phyloP scores from a whole-genome alignment of 92 coral and sea anemone genomes.

The Epizoanthus stellaris region DNA sequence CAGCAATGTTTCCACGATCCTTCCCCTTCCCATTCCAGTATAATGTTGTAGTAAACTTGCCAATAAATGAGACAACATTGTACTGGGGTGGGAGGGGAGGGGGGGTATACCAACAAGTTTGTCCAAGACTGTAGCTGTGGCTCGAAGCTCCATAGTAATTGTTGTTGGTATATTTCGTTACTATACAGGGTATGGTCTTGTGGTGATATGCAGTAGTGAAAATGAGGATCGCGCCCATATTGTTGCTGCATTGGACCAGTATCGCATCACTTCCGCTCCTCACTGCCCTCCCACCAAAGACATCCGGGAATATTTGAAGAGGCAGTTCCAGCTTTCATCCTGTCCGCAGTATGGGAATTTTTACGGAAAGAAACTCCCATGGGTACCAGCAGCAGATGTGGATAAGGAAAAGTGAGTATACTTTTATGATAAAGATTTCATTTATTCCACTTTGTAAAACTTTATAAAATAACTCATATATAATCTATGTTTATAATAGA shows the following conservation, averaged over 20 bases:
- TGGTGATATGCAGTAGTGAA: constrained; percentile 81
- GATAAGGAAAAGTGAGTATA: too few species aligned
- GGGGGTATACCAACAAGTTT: not conserved
- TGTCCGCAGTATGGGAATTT: too few species aligned
- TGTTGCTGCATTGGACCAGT: constrained; percentile 80
- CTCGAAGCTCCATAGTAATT: not conserved
- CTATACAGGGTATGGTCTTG: constrained; percentile 68
- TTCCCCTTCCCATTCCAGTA: too few species aligned
- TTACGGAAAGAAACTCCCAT: constrained; percentile 42
- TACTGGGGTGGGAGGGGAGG: not conserved
- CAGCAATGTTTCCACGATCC: too few species aligned
- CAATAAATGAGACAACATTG: not conserved
- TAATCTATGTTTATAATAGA: too few species aligned
- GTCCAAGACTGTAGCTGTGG: not conserved
- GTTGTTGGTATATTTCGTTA: not conserved
- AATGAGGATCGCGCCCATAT: constrained; percentile 86
- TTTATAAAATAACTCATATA: too few species aligned
- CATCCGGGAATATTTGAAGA: too few species aligned
- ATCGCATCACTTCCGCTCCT: constrained; percentile 37
- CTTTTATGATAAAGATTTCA: too few species aligned
- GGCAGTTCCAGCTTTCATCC: too few species aligned
- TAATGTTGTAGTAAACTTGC: too few species aligned
- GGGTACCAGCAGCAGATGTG: constrained; percentile 74
- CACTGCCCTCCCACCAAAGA: too few species aligned
- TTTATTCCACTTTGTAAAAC: too few species aligned